Conservation (phyloP, 2,113 vertebrate genomes). For the Engraulis encrasicolus region DNA sequence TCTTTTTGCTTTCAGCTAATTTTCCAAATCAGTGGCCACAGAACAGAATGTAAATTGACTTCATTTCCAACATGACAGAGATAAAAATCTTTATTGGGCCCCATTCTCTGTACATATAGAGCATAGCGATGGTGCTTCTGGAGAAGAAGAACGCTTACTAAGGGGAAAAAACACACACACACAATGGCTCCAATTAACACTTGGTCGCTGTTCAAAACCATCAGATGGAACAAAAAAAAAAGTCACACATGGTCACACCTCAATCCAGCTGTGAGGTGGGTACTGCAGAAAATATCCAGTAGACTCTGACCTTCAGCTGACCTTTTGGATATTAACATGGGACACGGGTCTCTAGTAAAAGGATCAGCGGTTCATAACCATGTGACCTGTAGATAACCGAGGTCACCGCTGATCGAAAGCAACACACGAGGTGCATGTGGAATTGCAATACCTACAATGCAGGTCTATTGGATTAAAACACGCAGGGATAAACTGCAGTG, state of each 20-base stretch:
- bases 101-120: slow-evolving; percentile 7
- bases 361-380: background rate
- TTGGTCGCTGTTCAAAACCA: background rate
- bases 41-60: slow-evolving; percentile 18
- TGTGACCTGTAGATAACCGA: background rate
- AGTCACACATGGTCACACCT: background rate
- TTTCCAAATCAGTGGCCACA: slow-evolving; percentile 8
- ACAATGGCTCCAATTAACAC: slow-evolving; percentile 11
- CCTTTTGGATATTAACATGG: background rate
- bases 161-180: background rate
- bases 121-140: background rate
- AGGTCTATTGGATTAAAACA: background rate
- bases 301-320: background rate
- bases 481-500: background rate
- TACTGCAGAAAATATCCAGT: background rate
- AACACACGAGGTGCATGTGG: background rate
- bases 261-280: background rate
- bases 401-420: background rate
- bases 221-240: background rate
- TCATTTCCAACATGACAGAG: background rate
- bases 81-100: slow-evolving; percentile 9
- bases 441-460: background rate
- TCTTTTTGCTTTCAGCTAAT: background rate
- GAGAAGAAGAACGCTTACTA: background rate
- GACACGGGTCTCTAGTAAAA: background rate